Base-by-base conservation (phyloP, 2,797 vertebrate species). In the Spinus pinus region DNA sequence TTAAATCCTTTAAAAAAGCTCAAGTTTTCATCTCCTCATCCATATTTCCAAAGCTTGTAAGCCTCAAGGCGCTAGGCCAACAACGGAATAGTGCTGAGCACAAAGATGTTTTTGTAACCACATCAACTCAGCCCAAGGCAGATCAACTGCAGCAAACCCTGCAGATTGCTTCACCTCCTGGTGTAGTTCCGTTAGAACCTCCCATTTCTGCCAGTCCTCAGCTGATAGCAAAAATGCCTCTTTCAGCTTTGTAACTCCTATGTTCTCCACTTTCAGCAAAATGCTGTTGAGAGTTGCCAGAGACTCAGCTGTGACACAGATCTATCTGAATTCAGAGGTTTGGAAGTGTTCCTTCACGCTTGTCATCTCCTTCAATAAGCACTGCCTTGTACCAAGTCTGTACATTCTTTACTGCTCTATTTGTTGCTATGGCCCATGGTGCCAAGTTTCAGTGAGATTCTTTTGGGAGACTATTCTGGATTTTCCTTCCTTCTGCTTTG, bases 61-160 rank as follows among this genome's bases (percentile, higher is more conserved):
- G 81, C 94, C 94, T 97, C 90, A 92, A 96, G 95, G 96, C 92
- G 94, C 74, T 44, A 90, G 84, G 93, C 93, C 93, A 97, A 87
- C 86, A 94, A 92, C 24, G 7, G 61, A 93, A 96, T 74, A 95
- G 94, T 85, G 94, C 94, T 95, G 86, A 94, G 81, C 88, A 95
- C 86, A 96, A 95, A 95, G 94, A 93, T 93, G 88, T 64, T 96
- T 96, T 92, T 96, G 93, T 96, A 94, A 96, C 93, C 90, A 41
- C 94, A 95, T 93, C 90, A 90, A 25, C 88, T 91, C 90, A 78
- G 93, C 81, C 86, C 86, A 78, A 44, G 39, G 65, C 81, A 89
- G 88, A 93, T 87, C 66, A 67, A 67, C 86, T 89, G 71, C 90
- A 95, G 88, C 71, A 92, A 90, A 53, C 61, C 57, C 67, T 67